phyloP scores from a whole-genome alignment of 2,888 invertebrate genomes.

The Aplocera efformata region DNA sequence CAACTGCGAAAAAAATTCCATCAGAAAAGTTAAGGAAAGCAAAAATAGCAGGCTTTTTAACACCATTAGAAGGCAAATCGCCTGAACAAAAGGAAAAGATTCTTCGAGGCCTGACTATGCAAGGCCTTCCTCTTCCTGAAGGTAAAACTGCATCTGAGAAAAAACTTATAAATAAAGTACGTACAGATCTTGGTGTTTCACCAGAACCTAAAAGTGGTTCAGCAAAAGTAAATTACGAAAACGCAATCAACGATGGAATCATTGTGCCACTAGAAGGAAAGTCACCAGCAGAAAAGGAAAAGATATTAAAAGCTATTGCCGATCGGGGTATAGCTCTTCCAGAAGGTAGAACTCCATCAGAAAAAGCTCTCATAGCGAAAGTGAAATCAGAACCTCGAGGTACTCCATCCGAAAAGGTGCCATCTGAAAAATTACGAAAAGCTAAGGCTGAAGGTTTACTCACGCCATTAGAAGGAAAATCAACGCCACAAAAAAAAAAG shows the following conservation, averaged over 20 bases:
- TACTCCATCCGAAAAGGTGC: constrained; percentile 23
- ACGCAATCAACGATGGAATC: constrained; percentile 29
- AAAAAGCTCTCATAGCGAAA: constrained; percentile 31
- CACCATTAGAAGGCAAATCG: constrained; percentile 30
- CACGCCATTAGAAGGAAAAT: constrained; percentile 28
- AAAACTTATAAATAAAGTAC: constrained; percentile 9
- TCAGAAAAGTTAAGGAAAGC: constrained; percentile 28
- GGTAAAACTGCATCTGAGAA: constrained; percentile 27
- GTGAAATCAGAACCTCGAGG: constrained; percentile 16
- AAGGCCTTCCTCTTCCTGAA: constrained; percentile 27
- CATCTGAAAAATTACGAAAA: constrained; percentile 25
- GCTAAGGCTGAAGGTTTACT: constrained; percentile 27
- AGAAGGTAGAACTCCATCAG: constrained; percentile 35
- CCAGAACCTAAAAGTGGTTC: constrained; percentile 21
- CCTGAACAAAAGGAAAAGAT: constrained; percentile 34
- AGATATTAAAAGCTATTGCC: constrained; percentile 25
- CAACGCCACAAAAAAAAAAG: constrained; percentile 31
- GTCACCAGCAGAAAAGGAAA: constrained; percentile 30
- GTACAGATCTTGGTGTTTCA: constrained; percentile 22
- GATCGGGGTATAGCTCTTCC: constrained; percentile 33
- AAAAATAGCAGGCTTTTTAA: constrained; percentile 32
- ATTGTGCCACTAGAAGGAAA: constrained; percentile 33
- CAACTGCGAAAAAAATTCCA: constrained; percentile 29
- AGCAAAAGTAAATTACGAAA: constrained; percentile 12
- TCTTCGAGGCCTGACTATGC: constrained; percentile 21